Conservation (phyloP, 2,888 invertebrate species). For the Caenorhabditis becei region DNA sequence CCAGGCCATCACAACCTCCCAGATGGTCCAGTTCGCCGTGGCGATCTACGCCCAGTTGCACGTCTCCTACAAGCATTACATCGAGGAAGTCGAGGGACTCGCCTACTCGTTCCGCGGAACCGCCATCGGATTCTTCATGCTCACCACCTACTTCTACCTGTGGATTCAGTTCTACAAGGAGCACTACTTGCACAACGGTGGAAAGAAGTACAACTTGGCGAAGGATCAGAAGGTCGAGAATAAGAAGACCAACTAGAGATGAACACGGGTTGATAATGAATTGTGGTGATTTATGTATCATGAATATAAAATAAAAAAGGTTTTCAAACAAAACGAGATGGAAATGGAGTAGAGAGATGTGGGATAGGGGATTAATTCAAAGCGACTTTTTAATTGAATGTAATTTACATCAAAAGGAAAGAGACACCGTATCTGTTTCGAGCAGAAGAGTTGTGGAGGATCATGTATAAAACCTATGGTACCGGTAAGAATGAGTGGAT, state of each 20-base stretch:
- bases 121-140: slow-evolving; percentile 75
- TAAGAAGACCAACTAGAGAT: slow-evolving; percentile 30
- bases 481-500: not conserved
- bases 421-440: not conserved
- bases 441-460: too few species aligned
- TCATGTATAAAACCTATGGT: too few species aligned
- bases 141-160: slow-evolving; percentile 74
- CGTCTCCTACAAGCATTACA: slow-evolving; percentile 63
- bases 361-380: too few species aligned
- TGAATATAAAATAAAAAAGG: too few species aligned
- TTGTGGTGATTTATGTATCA: not conserved
- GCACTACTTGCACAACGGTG: slow-evolving; percentile 74
- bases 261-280: not conserved
- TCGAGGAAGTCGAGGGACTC: slow-evolving; percentile 61
- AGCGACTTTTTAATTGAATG: too few species aligned
- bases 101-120: slow-evolving; percentile 74
- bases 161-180: slow-evolving; percentile 79
- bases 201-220: slow-evolving; percentile 75
- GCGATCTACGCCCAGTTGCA: slow-evolving; percentile 76
- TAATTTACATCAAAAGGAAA: too few species aligned
- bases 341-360: too few species aligned
- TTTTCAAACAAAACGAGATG: too few species aligned
- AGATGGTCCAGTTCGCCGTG: slow-evolving; percentile 79
- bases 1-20: slow-evolving; percentile 75
- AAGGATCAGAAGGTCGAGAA: slow-evolving; percentile 26